These are phyloP conservation scores for Salarias fasciatus DNA, from an alignment of 2,797 vertebrate genomes.

Conservation along the genomic window DNA sequence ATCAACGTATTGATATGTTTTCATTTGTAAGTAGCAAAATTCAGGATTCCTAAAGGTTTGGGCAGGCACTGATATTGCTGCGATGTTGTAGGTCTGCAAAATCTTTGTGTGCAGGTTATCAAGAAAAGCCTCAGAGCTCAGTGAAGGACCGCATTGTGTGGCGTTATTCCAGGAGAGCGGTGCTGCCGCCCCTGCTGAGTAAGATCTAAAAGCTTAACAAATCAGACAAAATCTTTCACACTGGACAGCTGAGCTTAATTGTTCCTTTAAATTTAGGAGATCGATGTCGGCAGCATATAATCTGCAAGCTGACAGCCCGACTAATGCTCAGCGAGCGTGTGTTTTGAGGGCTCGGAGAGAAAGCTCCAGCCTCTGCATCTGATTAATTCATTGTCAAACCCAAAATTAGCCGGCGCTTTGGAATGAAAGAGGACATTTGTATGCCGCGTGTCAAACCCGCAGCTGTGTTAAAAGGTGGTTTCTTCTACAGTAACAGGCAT, in stretches of 20 bases:
- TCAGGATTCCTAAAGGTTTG: not conserved
- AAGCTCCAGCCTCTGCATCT: constrained; percentile 1
- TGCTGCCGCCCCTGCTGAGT: not conserved
- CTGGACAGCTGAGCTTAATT: constrained; percentile 4
- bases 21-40: too few species aligned
- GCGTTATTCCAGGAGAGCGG: not conserved
- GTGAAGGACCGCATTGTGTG: not conserved
- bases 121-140: not conserved
- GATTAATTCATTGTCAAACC: constrained; percentile 1
- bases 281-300: not conserved
- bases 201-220: constrained; percentile 2
- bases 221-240: not conserved
- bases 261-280: not conserved
- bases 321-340: constrained; percentile 17
- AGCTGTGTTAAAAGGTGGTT: constrained; percentile 12
- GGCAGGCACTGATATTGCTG: not conserved
- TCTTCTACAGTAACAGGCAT: not conserved
- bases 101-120: not conserved
- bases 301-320: not conserved
- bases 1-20: too few species aligned
- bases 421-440: not conserved
- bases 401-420: not conserved
- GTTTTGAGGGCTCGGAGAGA: not conserved
- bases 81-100: not conserved
- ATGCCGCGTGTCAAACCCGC: not conserved